Evolutionary conservation across 2,888 invertebrate genomes (phyloP), one percentile per base, ranked within the genome.

Genomic region (Drosophila mulleri): DNA sequence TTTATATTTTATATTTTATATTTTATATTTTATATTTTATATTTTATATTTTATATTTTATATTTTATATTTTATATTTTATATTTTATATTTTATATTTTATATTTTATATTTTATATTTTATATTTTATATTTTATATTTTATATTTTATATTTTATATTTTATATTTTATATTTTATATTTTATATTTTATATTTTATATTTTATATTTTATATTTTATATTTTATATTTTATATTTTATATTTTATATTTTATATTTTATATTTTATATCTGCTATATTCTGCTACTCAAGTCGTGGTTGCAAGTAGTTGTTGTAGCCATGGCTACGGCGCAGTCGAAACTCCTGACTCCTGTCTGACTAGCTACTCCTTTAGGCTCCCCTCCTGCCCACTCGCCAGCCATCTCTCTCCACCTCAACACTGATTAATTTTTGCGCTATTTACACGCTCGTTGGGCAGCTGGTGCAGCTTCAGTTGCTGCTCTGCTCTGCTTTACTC

Each of bases 391-490:
- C 39, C 48, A 29, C 37, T 14, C 14, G 20, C n/a, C 8, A 26
- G 23, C 42, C 23, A 37, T 16, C 48, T n/a, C 64, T 64, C 72
- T 61, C 62, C 64, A 42, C 42, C 73, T 52, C 45, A 60, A 65
- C 70, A 74, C 85, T 91, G 89, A 89, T 91, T 89, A 90, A 90
- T 89, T 90, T 88, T 89, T 86, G 80, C 90, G 88, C 90, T 89
- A 89, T 89, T 89, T 90, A 86, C 88, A 90, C 88, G 90, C 88
- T 90, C 73, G 83, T 88, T 83, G 87, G 73, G 56, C 68, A 63
- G 41, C 62, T 50, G 56, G 69, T 44, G 50, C 61, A 41, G 54
- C 70, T 54, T 41, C 60, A 35, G 67, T 68, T 68, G 54, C 58
- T 44, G 52, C 50, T 47, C 23, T 45, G 59, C 53, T 37, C 59